These are phyloP conservation scores for Scotopteryx bipunctaria DNA, from an alignment of 2,888 invertebrate species.

Conservation along the genomic window DNA sequence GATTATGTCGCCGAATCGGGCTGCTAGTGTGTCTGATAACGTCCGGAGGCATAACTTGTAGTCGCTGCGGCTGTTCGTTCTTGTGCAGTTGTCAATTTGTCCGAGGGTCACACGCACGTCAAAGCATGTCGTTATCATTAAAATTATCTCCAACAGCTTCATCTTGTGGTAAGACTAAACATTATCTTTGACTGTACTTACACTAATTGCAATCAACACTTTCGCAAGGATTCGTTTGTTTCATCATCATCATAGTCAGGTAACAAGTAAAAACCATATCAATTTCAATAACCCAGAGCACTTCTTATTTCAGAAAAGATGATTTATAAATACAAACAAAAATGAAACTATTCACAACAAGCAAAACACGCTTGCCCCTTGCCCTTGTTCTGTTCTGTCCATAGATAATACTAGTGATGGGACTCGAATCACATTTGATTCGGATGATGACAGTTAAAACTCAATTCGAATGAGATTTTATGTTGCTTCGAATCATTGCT, in stretches of 20 bases:
- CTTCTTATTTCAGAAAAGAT: constrained; percentile 1
- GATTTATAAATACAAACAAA: not conserved
- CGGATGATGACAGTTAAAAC: no score
- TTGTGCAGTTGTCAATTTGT: constrained; percentile 69
- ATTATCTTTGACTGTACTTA: constrained; percentile 44
- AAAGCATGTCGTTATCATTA: constrained; percentile 58
- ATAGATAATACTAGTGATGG: no score
- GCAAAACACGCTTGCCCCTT: not conserved
- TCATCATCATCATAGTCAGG: no score
- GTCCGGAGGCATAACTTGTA: constrained; percentile 65
- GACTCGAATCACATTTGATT: no score
- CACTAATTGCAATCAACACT: not conserved
- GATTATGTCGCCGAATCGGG: constrained; percentile 68
- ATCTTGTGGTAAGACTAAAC: constrained; percentile 70
- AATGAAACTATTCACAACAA: not conserved
- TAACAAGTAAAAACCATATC: no score
- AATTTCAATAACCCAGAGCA: not conserved
- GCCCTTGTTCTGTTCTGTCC: no score
- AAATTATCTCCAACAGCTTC: constrained; percentile 68
- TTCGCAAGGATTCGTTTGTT: not conserved
- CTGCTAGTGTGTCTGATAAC: constrained; percentile 63
- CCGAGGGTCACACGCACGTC: constrained; percentile 53
- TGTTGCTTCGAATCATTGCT: no score
- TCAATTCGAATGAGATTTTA: no score
- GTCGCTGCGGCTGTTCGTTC: constrained; percentile 64